Evolutionary conservation across 2,888 invertebrate species (phyloP).

Genomic region (Ashinkailepas kermadecensis): DNA sequence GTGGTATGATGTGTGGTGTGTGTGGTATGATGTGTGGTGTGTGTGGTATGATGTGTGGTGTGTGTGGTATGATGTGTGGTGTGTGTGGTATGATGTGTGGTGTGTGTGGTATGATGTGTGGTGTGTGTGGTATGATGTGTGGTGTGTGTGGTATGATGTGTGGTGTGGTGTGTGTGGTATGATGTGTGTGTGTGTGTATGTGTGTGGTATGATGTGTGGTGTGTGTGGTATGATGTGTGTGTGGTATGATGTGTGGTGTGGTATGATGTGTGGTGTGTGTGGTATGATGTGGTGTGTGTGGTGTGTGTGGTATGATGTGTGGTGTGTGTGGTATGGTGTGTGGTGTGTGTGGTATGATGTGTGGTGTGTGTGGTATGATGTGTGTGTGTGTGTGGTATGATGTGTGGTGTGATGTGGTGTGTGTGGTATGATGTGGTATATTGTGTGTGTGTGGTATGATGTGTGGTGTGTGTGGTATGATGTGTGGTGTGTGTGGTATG

Average conservation of each 20-base stretch:
- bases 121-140: too few species aligned
- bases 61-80: too few species aligned
- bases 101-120: background rate
- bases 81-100: background rate
- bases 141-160: too few species aligned
- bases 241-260: background rate
- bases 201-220: background rate
- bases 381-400: background rate
- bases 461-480: background rate
- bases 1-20: too few species aligned
- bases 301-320: background rate
- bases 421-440: too few species aligned
- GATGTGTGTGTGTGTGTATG: too few species aligned
- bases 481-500: too few species aligned
- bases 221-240: too few species aligned
- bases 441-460: too few species aligned
- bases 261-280: background rate
- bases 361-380: too few species aligned
- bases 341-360: slow-evolving; percentile 10
- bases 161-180: background rate
- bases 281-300: too few species aligned
- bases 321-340: background rate
- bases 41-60: background rate
- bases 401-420: background rate
- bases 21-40: too few species aligned